phyloP scores from a whole-genome alignment of 2,113 vertebrate species.

The Oncorhynchus gorbuscha region DNA sequence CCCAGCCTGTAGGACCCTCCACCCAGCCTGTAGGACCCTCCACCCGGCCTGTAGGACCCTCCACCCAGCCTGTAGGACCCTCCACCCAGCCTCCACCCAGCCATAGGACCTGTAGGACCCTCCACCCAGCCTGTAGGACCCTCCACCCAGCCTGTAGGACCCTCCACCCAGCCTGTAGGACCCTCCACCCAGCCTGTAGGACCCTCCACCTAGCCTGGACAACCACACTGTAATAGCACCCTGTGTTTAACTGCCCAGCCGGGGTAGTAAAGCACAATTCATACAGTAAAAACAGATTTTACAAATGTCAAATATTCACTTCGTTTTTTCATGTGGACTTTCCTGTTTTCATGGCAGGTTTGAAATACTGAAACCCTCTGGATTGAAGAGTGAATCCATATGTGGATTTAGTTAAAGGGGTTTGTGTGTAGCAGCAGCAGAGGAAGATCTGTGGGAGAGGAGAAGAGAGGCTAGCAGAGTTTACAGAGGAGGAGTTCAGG shows the following conservation, averaged over 20 bases:
- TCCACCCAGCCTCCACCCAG: too few relatives aligned
- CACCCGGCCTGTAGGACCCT: too few relatives aligned
- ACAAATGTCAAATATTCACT: constrained; percentile 28
- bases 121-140: not conserved
- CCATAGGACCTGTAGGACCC: too few relatives aligned
- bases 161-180: too few relatives aligned
- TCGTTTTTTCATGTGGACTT: constrained; percentile 7
- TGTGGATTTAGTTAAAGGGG: constrained; percentile 37
- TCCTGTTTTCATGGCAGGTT: constrained; percentile 19
- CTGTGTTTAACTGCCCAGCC: constrained; percentile 29
- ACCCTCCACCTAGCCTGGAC: too few relatives aligned
- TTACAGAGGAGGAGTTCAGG: constrained; percentile 42
- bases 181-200: constrained; percentile 17
- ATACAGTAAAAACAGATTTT: constrained; percentile 19
- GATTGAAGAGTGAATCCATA: constrained; percentile 36
- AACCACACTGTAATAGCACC: constrained; percentile 8
- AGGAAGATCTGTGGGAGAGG: constrained; percentile 56
- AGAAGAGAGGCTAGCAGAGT: constrained; percentile 34
- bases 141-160: not conserved
- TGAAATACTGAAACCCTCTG: not conserved
- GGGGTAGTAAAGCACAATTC: constrained; percentile 11
- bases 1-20: too few relatives aligned
- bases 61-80: not conserved
- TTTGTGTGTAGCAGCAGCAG: not conserved
- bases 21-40: too few relatives aligned